Evolutionary conservation across 1,140 invertebrate genomes (phyloP), one percentile per base, ranked within the genome.

Genomic region (Grapholita molesta): DNA sequence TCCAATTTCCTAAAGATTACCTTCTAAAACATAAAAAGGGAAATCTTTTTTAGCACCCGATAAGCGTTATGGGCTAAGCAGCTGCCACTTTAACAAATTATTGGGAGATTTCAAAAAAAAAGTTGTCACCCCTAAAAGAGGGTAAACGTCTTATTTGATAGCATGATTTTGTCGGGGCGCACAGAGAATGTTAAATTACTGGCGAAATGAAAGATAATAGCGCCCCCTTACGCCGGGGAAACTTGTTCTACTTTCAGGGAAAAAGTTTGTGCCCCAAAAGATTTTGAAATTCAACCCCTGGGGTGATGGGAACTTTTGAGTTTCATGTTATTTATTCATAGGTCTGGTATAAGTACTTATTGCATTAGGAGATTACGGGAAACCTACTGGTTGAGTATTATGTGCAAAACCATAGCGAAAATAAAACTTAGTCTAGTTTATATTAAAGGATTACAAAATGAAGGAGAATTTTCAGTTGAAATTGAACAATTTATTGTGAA

Each of bases 191-290:
- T 89, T 88, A 90, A 90, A 90, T 90, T 90, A 88, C 86, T 78
- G 78, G 79, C 73, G 85, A 90, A 90, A 90, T 90, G 86, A 90
- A 89, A 90, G 86, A 90, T 89, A 90, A 90, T 90, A 87, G 88
- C 75, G 68, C 77, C 76, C 75, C 78, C 78, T 84, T 79, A 84
- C 83, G 83, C 83, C 77, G 71, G 76, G 71, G 48, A 75, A 84
- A 81, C 74, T 84, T 82, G 75, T 69, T 72, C 71, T 68, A 77
- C 75, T 79, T 82, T 79, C 67, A 80, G 78, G 81, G 84, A 85
- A 86, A 88, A 88, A 79, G 80, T 87, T 84, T 74, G 69, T 82
- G 79, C 83, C 83, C 85, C 83, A 74, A 84, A 86, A 88, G 88
- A 88, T 89, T 90, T 86, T 71, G 73, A 76, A 79, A 82, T 85